Conservation (phyloP, 2,113 vertebrate genomes). For the Empidonax alnorum region DNA sequence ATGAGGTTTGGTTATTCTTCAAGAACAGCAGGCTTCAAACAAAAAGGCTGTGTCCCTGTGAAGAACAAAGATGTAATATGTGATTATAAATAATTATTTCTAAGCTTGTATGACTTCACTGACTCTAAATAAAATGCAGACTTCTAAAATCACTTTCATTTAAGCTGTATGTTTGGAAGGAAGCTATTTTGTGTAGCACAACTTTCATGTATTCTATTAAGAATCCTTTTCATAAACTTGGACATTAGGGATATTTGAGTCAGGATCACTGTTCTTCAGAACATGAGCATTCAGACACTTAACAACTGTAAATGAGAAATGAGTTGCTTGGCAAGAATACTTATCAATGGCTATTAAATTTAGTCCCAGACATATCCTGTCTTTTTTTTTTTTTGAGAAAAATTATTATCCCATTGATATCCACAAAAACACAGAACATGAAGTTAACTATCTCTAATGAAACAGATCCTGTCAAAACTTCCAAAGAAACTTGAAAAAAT, state of each 20-base stretch:
- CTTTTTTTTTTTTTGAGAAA: neutral
- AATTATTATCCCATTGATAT: neutral
- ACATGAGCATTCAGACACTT: neutral
- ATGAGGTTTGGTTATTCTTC: slow-evolving; percentile 38
- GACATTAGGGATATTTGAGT: neutral
- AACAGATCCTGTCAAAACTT: slow-evolving; percentile 33
- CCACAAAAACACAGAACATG: neutral
- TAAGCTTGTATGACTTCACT: slow-evolving; percentile 31
- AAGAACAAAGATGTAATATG: slow-evolving; percentile 46
- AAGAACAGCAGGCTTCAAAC: slow-evolving; percentile 48
- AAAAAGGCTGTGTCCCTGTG: slow-evolving; percentile 13
- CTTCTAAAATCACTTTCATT: slow-evolving; percentile 36
- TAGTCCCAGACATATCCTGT: neutral
- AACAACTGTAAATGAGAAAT: slow-evolving; percentile 4
- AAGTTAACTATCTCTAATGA: slow-evolving; percentile 11
- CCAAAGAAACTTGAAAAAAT: slow-evolving; percentile 51
- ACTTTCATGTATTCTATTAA: slow-evolving; percentile 31
- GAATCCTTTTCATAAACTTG: slow-evolving; percentile 31
- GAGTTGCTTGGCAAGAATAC: slow-evolving; percentile 7
- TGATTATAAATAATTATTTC: slow-evolving; percentile 62
- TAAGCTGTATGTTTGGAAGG: neutral
- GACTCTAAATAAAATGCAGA: slow-evolving; percentile 40
- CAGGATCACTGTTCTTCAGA: neutral
- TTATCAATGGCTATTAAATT: neutral
- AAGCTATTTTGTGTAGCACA: neutral